Evolutionary conservation across 1,140 invertebrate species (phyloP).

Genomic region (Temnothorax curvispinosus): DNA sequence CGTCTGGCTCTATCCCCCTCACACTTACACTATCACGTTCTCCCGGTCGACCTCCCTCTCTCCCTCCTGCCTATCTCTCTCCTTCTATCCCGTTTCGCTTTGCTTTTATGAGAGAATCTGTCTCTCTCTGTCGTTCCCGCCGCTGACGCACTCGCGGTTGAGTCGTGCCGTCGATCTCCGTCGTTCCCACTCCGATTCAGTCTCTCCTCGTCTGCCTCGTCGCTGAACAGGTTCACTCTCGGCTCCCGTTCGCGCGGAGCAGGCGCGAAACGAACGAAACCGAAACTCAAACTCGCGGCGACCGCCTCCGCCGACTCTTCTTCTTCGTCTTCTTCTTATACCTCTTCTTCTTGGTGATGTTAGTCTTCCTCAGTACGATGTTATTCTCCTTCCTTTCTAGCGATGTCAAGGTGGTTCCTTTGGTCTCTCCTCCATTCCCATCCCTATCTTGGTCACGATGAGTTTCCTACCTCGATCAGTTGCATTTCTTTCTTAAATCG

Average conservation of each 20-base stretch:
- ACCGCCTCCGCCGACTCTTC: constrained; percentile 55
- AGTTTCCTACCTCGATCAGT: constrained; percentile 29
- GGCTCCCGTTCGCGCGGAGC: constrained; percentile 69
- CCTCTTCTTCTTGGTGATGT: constrained; percentile 22
- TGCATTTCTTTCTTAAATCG: background rate
- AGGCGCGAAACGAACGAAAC: constrained; percentile 78
- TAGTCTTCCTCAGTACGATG: constrained; percentile 18
- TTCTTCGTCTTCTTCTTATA: constrained; percentile 39
- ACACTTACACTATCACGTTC: constrained; percentile 31
- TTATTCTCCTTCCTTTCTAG: constrained; percentile 24
- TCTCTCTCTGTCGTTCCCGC: constrained; percentile 43
- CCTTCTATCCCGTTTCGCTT: background rate
- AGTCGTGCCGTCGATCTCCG: constrained; percentile 7
- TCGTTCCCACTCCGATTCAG: constrained; percentile 21
- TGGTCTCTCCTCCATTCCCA: background rate
- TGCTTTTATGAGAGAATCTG: background rate
- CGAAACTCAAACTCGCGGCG: constrained; percentile 74
- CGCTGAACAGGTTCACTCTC: constrained; percentile 67
- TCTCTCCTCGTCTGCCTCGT: constrained; percentile 20
- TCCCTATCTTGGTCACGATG: constrained; percentile 21
- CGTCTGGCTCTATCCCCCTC: constrained; percentile 1
- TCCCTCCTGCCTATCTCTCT: background rate
- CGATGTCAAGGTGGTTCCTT: constrained; percentile 38
- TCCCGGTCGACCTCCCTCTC: constrained; percentile 35
- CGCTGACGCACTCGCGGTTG: constrained; percentile 27